These are phyloP conservation scores for Peromyscus nudipes DNA, from an alignment of 2,797 vertebrate genomes.

Conservation along the genomic window DNA sequence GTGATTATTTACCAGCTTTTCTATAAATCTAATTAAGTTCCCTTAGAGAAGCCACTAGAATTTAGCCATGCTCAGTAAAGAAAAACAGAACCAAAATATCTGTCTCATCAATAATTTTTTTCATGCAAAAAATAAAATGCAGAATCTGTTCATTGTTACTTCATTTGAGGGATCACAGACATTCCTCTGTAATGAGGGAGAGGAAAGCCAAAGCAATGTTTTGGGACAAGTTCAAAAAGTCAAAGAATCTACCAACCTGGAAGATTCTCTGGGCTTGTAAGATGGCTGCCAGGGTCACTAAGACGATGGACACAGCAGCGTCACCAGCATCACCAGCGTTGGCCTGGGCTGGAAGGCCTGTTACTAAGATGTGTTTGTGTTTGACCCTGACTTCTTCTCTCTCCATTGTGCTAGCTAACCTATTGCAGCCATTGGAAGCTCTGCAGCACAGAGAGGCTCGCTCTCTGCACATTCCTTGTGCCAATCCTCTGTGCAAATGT, in stretches of 20 bases:
- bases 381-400: neutral
- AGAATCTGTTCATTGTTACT: neutral
- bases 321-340: neutral
- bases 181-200: conserved; percentile 19
- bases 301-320: neutral
- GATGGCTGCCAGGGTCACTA: conserved; percentile 10
- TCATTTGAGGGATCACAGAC: neutral
- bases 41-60: conserved; percentile 30
- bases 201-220: conserved; percentile 53
- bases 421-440: neutral
- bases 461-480: conserved; percentile 67
- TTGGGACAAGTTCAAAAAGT: conserved; percentile 55
- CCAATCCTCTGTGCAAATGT: conserved; percentile 73
- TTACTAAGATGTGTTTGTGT: neutral
- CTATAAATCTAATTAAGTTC: conserved; percentile 53
- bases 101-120: conserved; percentile 33
- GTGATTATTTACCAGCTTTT: conserved; percentile 15
- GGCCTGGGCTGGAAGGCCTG: neutral
- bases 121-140: neutral
- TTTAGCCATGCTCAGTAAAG: neutral
- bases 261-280: neutral
- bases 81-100: neutral
- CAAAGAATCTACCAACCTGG: conserved; percentile 42
- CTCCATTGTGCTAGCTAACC: conserved; percentile 2
- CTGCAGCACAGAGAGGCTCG: neutral